These are phyloP conservation scores for Drosophila affinis DNA, from an alignment of 2,888 invertebrate genomes.

Conservation along the genomic window DNA sequence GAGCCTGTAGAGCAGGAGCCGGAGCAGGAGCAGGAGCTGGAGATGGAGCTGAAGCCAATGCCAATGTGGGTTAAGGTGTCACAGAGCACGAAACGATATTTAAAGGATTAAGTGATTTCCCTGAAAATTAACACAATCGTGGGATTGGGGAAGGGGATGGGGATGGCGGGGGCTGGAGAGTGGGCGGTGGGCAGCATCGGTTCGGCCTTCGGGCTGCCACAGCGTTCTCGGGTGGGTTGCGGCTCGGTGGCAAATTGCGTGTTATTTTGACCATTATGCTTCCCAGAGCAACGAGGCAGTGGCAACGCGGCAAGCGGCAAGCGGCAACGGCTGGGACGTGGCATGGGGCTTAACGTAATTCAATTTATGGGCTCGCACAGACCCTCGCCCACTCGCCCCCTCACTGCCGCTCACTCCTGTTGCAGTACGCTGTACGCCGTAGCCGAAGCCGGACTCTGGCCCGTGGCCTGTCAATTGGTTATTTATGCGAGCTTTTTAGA, in stretches of 20 bases:
- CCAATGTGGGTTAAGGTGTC: slow-evolving; percentile 64
- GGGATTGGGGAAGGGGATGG: neutral
- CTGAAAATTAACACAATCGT: slow-evolving; percentile 61
- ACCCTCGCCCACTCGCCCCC: slow-evolving; percentile 1
- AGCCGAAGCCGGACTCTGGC: neutral
- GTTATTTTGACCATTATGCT: slow-evolving; percentile 75
- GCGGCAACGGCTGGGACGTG: neutral
- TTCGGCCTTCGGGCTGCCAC: slow-evolving; percentile 6
- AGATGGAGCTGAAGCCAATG: neutral
- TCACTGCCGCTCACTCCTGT: slow-evolving; percentile 7
- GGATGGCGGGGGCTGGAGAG: neutral
- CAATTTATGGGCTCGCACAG: slow-evolving; percentile 66
- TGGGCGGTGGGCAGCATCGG: neutral
- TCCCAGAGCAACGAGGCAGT: neutral
- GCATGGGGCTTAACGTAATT: slow-evolving; percentile 70
- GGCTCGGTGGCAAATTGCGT: slow-evolving; percentile 68
- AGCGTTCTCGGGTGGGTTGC: slow-evolving; percentile 27
- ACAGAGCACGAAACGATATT: slow-evolving; percentile 49
- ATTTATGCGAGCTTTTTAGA: slow-evolving; percentile 76
- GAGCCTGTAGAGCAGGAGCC: neutral
- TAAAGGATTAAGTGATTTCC: slow-evolving; percentile 78
- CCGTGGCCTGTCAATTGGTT: slow-evolving; percentile 65
- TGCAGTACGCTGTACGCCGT: neutral
- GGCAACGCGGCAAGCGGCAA: too few species aligned
- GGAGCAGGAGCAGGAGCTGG: neutral